Evolutionary conservation across 2,797 vertebrate species (phyloP).

Genomic region (Ctenopoma multispine): DNA sequence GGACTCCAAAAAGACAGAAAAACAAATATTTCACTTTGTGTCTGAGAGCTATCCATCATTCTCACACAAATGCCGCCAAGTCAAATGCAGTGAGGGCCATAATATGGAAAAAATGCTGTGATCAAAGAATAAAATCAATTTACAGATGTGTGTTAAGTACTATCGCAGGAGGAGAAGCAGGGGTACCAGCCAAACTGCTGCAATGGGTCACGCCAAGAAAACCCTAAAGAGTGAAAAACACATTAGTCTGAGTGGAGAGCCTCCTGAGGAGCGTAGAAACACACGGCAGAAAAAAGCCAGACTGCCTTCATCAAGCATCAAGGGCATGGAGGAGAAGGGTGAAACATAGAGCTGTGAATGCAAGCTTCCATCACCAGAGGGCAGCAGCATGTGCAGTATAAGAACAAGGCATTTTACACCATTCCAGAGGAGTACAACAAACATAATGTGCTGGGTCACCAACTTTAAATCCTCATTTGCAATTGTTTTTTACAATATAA

Average conservation of each 20-base stretch:
- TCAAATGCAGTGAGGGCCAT: slow-evolving; percentile 52
- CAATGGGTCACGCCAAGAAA: slow-evolving; percentile 35
- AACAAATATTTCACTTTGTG: slow-evolving; percentile 75
- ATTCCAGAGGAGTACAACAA: background rate
- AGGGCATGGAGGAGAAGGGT: background rate
- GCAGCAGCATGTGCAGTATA: slow-evolving; percentile 52
- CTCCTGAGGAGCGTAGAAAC: slow-evolving; percentile 28
- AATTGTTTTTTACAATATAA: no score
- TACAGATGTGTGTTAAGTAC: slow-evolving; percentile 69
- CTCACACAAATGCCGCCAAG: slow-evolving; percentile 71
- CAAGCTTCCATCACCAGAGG: slow-evolving; percentile 61
- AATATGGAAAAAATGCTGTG: slow-evolving; percentile 40
- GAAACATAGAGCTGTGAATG: slow-evolving; percentile 16
- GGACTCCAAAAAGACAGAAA: slow-evolving; percentile 74
- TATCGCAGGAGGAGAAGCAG: slow-evolving; percentile 52
- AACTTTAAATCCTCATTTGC: background rate
- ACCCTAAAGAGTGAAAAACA: slow-evolving; percentile 49
- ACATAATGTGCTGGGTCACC: background rate
- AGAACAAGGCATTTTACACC: background rate
- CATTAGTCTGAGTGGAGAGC: slow-evolving; percentile 46
- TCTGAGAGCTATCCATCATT: slow-evolving; percentile 70
- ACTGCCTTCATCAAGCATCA: slow-evolving; percentile 20
- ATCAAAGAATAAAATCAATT: slow-evolving; percentile 71
- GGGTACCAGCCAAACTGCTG: slow-evolving; percentile 48
- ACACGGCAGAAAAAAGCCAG: slow-evolving; percentile 12